Evolutionary conservation across 2,797 vertebrate species (phyloP).

Genomic region (Ibycter americanus): DNA sequence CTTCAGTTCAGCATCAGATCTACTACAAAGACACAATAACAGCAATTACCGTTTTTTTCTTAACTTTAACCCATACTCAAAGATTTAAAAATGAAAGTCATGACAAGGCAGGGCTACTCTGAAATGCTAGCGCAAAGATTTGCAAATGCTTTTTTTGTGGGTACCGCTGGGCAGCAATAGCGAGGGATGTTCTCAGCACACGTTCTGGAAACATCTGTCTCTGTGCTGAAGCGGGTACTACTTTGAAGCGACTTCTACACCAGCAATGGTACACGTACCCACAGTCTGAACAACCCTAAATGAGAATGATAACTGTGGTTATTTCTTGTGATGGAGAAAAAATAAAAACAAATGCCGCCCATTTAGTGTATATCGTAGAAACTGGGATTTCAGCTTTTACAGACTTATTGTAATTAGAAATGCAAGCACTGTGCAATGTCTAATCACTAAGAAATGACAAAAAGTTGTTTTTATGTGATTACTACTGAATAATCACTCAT

Average conservation of each 20-base stretch:
- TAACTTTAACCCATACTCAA: neutral
- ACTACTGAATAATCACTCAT: constrained; percentile 33
- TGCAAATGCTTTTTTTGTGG: neutral
- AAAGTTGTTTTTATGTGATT: constrained; percentile 46
- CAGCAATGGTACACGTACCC: neutral
- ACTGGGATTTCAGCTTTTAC: constrained; percentile 38
- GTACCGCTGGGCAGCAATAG: neutral
- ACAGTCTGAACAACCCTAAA: neutral
- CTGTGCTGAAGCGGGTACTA: neutral
- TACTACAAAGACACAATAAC: constrained; percentile 8
- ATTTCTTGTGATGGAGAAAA: neutral
- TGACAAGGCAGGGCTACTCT: neutral
- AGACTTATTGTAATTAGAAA: constrained; percentile 60
- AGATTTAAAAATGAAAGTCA: constrained; percentile 2
- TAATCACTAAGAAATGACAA: constrained; percentile 48
- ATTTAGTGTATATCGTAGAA: constrained; percentile 1
- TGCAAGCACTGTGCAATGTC: constrained; percentile 12
- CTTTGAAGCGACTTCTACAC: neutral
- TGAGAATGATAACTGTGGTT: constrained; percentile 6
- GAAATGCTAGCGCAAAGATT: neutral
- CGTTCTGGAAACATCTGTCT: neutral
- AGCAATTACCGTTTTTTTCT: neutral
- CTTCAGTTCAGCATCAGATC: constrained; percentile 48
- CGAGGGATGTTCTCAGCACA: neutral
- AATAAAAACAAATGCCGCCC: constrained; percentile 20